Evolutionary conservation across 1,140 invertebrate species (phyloP), one percentile per base, ranked within the genome.

Genomic region (Trypoxylus dichotomus): DNA sequence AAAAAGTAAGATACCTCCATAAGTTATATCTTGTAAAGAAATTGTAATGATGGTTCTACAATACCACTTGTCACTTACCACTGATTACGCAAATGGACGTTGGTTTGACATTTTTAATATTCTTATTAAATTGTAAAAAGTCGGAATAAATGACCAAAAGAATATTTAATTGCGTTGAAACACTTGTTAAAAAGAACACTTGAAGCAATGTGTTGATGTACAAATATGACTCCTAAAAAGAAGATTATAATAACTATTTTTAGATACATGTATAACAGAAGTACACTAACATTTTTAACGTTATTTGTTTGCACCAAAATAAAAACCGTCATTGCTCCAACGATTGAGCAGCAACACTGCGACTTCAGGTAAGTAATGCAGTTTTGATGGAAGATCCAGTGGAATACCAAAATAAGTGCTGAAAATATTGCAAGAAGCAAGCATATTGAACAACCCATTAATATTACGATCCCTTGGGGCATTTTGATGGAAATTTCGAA

Each of bases 21-120:
- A 27, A 68, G 27, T 11, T 68, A 29, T 37, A 37, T 5, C 0
- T 37, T 37, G n/a, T n/a, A n/a, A n/a, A n/a, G n/a, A n/a, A n/a
- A n/a, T n/a, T n/a, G n/a, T n/a, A n/a, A n/a, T n/a, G n/a, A n/a
- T n/a, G n/a, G n/a, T n/a, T n/a, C n/a, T n/a, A n/a, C n/a, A n/a
- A n/a, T n/a, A n/a, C n/a, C n/a, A n/a, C n/a, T 37, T 7, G 24
- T 68, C 24, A 10, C 60, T 68, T 68, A 68, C 72, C 72, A 21
- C 27, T 74, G 41, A 74, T 27, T 19, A 74, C n/a, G 72, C 72
- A 74, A n/a, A 74, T 74, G 11, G 72, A 74, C 13, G 72, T 74
- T 21, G 72, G 29, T 42, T 42, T 74, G 41, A 74, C 21, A 37
- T 74, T 74, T 19, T 29, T 74, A 21, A 37, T 37, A 8, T n/a